Conservation (phyloP, 2,113 vertebrate genomes). For the Sciurus niger region DNA sequence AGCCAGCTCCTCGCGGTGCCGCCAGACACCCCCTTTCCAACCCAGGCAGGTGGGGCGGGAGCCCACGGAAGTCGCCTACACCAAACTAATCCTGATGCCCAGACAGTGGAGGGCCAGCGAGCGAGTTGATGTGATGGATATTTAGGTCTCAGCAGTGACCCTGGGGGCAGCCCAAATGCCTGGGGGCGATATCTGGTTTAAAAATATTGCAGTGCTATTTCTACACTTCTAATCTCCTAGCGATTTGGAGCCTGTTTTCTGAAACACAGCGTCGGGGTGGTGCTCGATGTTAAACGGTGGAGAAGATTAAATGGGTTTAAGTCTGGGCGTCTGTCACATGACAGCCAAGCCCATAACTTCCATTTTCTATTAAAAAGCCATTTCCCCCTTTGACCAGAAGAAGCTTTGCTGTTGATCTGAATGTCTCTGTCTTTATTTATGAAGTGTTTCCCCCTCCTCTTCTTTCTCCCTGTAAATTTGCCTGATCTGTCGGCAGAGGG, state of each 20-base stretch:
- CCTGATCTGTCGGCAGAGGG: not conserved
- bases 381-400: slow-evolving; percentile 90
- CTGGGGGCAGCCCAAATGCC: slow-evolving; percentile 87
- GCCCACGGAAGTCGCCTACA: not conserved
- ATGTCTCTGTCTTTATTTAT: slow-evolving; percentile 79
- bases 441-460: slow-evolving; percentile 76
- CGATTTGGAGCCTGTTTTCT: slow-evolving; percentile 91
- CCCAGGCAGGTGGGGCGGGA: not conserved
- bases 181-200: slow-evolving; percentile 88
- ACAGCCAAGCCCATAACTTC: slow-evolving; percentile 92
- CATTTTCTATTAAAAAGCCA: slow-evolving; percentile 90
- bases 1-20: not conserved
- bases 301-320: slow-evolving; percentile 97
- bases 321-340: slow-evolving; percentile 92
- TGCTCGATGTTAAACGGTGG: slow-evolving; percentile 92
- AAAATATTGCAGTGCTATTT: slow-evolving; percentile 90
- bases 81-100: slow-evolving; percentile 2
- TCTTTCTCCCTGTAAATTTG: slow-evolving; percentile 46
- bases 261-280: slow-evolving; percentile 90
- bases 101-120: not conserved
- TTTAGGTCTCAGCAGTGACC: slow-evolving; percentile 86
- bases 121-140: slow-evolving; percentile 67
- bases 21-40: not conserved
- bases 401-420: slow-evolving; percentile 88
- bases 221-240: slow-evolving; percentile 89